Evolutionary conservation across 2,113 vertebrate genomes (phyloP).

Genomic region (Myotis yumanensis): DNA sequence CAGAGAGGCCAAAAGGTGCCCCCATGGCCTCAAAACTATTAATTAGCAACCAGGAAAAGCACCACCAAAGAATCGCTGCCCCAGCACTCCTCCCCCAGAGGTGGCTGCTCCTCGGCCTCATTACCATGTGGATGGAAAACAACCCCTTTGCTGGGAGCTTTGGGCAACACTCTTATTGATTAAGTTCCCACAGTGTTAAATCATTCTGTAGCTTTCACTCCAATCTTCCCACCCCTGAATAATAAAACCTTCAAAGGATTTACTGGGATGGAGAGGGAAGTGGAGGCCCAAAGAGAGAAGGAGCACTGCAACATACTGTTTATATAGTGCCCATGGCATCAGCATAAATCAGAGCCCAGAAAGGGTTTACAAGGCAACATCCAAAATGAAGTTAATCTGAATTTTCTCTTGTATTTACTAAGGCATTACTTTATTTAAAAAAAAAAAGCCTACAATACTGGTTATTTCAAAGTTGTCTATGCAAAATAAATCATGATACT

Average conservation of each 20-base stretch:
- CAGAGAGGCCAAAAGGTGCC: slow-evolving; percentile 79
- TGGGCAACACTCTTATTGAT: slow-evolving; percentile 86
- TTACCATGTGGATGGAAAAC: slow-evolving; percentile 89
- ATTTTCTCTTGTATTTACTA: slow-evolving; percentile 70
- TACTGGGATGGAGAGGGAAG: slow-evolving; percentile 79
- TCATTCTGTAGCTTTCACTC: slow-evolving; percentile 86
- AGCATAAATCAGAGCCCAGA: slow-evolving; percentile 67
- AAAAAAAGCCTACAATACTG: slow-evolving; percentile 30
- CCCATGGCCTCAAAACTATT: slow-evolving; percentile 83
- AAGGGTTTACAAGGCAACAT: slow-evolving; percentile 71
- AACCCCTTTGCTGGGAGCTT: slow-evolving; percentile 85
- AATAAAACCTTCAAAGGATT: slow-evolving; percentile 86
- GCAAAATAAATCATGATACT: slow-evolving; percentile 53
- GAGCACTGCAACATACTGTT: slow-evolving; percentile 67
- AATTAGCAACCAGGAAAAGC: slow-evolving; percentile 86
- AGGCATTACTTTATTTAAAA: slow-evolving; percentile 43
- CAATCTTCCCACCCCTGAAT: slow-evolving; percentile 83
- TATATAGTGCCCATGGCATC: slow-evolving; percentile 68
- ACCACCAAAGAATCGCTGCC: slow-evolving; percentile 79
- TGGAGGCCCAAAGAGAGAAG: slow-evolving; percentile 68
- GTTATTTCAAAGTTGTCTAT: slow-evolving; percentile 45
- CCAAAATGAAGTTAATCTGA: slow-evolving; percentile 76
- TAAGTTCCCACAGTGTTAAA: slow-evolving; percentile 89
- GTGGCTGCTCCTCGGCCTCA: slow-evolving; percentile 85
- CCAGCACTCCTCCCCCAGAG: slow-evolving; percentile 85